phyloP scores from a whole-genome alignment of 2,888 invertebrate genomes.

The Campoplex nolae region DNA sequence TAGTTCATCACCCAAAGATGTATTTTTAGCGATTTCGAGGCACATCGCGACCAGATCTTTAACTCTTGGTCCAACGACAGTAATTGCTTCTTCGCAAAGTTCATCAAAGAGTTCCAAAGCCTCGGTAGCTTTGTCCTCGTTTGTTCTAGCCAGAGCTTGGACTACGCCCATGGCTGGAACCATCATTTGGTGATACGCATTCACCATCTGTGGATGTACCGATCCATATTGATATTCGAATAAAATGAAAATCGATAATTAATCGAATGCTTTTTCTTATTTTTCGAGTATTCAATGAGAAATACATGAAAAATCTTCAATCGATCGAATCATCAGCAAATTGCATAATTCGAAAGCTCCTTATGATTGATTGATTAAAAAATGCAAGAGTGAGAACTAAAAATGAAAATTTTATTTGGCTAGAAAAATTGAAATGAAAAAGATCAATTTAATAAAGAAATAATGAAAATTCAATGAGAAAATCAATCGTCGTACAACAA shows the following conservation, averaged over 20 bases:
- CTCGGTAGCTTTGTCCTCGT: conserved; percentile 87
- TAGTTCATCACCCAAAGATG: conserved; percentile 86
- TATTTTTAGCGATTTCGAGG: conserved; percentile 87
- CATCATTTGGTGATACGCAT: conserved; percentile 87
- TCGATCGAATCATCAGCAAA: no score
- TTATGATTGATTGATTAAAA: no score
- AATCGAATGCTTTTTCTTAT: neutral
- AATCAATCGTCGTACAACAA: no score
- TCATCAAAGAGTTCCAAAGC: conserved; percentile 89
- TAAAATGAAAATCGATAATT: neutral
- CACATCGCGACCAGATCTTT: conserved; percentile 89
- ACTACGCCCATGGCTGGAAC: conserved; percentile 88
- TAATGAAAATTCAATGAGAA: no score
- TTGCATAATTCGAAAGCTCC: no score
- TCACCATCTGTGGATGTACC: conserved; percentile 84
- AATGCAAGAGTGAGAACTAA: no score
- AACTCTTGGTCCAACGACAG: conserved; percentile 88
- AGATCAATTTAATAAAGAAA: no score
- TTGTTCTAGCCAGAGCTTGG: conserved; percentile 86
- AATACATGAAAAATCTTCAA: no score
- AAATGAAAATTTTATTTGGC: no score
- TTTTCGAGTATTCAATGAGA: no score
- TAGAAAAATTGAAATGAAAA: no score
- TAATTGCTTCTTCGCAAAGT: conserved; percentile 88
- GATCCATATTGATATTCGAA: neutral